Evolutionary conservation across 2,888 invertebrate genomes (phyloP).

Genomic region (Byasa hedistus): DNA sequence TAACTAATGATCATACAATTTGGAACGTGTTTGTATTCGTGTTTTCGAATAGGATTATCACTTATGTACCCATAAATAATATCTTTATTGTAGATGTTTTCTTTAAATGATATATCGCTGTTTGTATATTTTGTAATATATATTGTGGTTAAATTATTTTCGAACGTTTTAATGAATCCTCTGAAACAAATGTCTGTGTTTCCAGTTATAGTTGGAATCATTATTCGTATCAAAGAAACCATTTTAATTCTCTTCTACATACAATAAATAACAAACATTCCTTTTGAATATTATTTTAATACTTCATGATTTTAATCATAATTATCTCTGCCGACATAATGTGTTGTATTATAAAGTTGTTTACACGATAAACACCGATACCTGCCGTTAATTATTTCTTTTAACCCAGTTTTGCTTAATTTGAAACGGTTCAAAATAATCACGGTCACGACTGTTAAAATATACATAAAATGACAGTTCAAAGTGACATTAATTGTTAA

Average conservation of each 20-base stretch:
- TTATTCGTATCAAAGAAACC: constrained; percentile 42
- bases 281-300: neutral
- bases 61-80: constrained; percentile 52
- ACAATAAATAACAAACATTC: neutral
- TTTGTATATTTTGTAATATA: constrained; percentile 51
- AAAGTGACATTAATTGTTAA: too few species aligned
- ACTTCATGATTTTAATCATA: too few species aligned
- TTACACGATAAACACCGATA: too few species aligned
- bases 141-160: constrained; percentile 44
- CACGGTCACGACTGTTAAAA: too few species aligned
- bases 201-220: constrained; percentile 47
- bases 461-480: too few species aligned
- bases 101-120: constrained; percentile 34
- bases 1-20: constrained; percentile 46
- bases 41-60: constrained; percentile 32
- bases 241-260: constrained; percentile 27
- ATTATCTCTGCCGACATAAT: neutral
- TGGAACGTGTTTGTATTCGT: constrained; percentile 26
- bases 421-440: too few species aligned
- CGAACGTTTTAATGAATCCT: constrained; percentile 45
- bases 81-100: constrained; percentile 33
- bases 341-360: neutral
- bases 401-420: too few species aligned
- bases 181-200: constrained; percentile 46
- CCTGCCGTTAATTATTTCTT: too few species aligned